A percentile compares a stretch with the other conserved stretches of the same genome.
Conservation (phyloP, 2,113 vertebrate genomes). For the Rousettus leschenaultii region DNA sequence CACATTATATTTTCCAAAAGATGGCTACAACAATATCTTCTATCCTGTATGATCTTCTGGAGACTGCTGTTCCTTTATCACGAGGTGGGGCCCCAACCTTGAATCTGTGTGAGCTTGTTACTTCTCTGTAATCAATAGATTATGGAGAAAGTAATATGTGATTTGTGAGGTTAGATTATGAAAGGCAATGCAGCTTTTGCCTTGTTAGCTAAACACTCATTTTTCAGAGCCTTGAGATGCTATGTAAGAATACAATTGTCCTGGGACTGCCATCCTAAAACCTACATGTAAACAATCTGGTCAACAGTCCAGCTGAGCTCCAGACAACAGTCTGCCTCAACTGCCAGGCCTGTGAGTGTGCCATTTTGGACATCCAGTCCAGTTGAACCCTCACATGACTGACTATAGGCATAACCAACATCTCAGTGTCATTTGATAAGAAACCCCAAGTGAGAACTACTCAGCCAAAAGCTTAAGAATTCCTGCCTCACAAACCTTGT, state of each 20-base stretch:
- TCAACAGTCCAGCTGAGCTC: not conserved
- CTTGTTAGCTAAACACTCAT: not conserved
- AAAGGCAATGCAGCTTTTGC: not conserved
- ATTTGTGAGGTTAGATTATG: not conserved
- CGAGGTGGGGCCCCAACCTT: not conserved
- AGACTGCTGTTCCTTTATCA: not conserved
- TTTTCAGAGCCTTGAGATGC: not conserved
- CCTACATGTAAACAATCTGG: not conserved
- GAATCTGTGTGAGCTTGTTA: not conserved
- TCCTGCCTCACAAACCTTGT: not conserved
- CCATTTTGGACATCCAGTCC: not conserved
- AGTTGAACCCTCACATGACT: not conserved
- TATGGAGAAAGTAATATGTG: not conserved
- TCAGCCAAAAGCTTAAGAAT: not conserved
- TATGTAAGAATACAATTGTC: not conserved
- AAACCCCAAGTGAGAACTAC: not conserved
- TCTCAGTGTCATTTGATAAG: not conserved
- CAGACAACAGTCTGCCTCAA: not conserved
- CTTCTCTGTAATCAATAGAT: not conserved
- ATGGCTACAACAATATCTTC: not conserved
- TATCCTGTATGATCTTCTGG: not conserved
- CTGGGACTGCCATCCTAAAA: not conserved
- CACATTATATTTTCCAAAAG: not conserved
- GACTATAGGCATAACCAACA: not conserved
- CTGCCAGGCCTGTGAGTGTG: fast-evolving